Evolutionary conservation across 2,113 vertebrate genomes (phyloP).

Genomic region (Bubo blakistoni): DNA sequence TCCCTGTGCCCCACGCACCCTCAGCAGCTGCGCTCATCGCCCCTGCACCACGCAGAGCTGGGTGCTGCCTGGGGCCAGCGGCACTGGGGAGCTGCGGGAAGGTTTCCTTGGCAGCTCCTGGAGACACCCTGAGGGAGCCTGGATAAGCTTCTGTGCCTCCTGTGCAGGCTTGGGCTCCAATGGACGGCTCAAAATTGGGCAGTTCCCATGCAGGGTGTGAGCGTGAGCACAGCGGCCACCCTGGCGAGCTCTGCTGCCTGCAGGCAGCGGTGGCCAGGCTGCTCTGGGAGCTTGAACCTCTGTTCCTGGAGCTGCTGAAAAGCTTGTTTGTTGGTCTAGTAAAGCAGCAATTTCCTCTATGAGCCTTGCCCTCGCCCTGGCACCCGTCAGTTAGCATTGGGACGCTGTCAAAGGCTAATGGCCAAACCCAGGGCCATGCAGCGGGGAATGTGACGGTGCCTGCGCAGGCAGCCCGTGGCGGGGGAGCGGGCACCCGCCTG

Average conservation of each 20-base stretch:
- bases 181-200: neutral
- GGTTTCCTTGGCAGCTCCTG: neutral
- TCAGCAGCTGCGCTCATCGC: accelerated
- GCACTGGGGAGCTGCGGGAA: neutral
- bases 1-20: neutral
- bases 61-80: neutral
- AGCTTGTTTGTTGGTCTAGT: neutral
- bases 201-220: neutral
- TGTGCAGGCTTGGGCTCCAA: neutral
- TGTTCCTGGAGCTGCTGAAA: neutral
- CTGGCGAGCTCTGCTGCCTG: neutral
- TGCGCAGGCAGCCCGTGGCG: accelerated
- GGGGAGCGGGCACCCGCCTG: accelerated
- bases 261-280: neutral
- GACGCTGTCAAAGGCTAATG: neutral
- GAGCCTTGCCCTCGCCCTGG: neutral
- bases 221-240: neutral
- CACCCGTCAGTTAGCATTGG: neutral
- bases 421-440: neutral
- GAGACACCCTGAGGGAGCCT: neutral
- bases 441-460: accelerated
- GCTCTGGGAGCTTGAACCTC: neutral
- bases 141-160: too few species aligned
- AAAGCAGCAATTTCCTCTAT: neutral
- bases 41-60: accelerated